These are phyloP conservation scores for Sinella curviseta DNA, from an alignment of 1,140 invertebrate genomes.

Conservation along the genomic window DNA sequence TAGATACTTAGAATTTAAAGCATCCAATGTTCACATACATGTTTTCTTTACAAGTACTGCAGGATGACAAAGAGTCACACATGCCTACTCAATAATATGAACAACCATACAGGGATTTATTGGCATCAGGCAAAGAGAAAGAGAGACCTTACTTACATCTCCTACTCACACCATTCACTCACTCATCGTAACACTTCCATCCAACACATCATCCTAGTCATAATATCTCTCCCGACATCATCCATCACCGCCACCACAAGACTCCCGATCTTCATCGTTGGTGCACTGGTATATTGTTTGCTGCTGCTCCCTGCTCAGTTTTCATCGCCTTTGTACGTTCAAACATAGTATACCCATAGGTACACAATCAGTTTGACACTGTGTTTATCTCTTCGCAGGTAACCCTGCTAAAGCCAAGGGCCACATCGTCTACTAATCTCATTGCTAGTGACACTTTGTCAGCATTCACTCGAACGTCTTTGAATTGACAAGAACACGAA, in stretches of 20 bases:
- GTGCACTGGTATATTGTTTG: neutral
- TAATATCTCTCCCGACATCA: too few relatives aligned
- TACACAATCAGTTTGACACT: neutral
- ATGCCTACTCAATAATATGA: too few relatives aligned
- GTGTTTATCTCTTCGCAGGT: neutral
- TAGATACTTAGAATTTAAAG: too few relatives aligned
- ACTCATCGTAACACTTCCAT: neutral
- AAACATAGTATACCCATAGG: neutral
- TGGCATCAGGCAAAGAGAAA: neutral
- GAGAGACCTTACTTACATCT: neutral
- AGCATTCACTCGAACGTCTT: neutral
- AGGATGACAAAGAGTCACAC: too few relatives aligned
- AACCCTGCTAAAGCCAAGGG: constrained; percentile 5
- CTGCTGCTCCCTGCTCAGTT: neutral
- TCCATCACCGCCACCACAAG: constrained; percentile 2
- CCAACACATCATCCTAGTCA: too few relatives aligned
- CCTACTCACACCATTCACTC: neutral
- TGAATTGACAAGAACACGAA: neutral
- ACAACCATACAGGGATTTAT: neutral
- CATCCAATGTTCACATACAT: too few relatives aligned
- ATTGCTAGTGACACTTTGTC: constrained; percentile 5
- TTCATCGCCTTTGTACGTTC: neutral
- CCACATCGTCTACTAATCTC: neutral
- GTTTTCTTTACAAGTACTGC: too few relatives aligned
- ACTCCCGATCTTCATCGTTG: neutral